Conservation (phyloP, 1,140 invertebrate genomes). For the Campodea augens region DNA sequence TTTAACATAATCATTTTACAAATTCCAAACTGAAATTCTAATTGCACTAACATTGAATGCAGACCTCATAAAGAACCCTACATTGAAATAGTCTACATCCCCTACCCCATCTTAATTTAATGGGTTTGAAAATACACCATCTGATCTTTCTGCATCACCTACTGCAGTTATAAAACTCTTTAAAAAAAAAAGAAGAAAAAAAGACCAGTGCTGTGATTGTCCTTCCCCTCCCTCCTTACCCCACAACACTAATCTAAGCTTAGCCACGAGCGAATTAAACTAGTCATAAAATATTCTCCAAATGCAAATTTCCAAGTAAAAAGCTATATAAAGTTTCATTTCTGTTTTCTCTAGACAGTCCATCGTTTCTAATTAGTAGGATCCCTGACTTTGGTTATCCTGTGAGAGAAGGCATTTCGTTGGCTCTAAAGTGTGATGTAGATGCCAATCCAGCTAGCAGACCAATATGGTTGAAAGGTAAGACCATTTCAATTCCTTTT, state of each 20-base stretch:
- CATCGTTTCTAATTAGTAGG: slow-evolving; percentile 72
- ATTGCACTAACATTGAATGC: too few species aligned
- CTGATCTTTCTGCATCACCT: neutral
- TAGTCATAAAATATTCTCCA: too few species aligned
- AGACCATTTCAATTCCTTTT: slow-evolving; percentile 15
- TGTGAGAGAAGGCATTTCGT: slow-evolving; percentile 59
- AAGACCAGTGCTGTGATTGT: neutral
- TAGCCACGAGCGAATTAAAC: too few species aligned
- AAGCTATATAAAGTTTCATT: too few species aligned
- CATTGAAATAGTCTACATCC: too few species aligned
- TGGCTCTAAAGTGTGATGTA: slow-evolving; percentile 71
- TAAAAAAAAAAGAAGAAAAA: neutral
- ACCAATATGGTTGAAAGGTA: slow-evolving; percentile 64
- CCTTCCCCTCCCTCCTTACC: neutral
- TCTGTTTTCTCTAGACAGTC: slow-evolving; percentile 54
- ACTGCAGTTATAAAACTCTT: neutral
- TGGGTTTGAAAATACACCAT: too few species aligned
- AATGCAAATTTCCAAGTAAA: too few species aligned
- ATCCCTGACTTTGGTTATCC: slow-evolving; percentile 74
- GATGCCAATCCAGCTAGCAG: slow-evolving; percentile 73
- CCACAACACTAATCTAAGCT: too few species aligned
- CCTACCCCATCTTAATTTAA: too few species aligned
- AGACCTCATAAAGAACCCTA: too few species aligned
- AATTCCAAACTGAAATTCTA: too few species aligned
- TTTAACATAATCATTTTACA: too few species aligned